Evolutionary conservation across 2,797 vertebrate species (phyloP).

Genomic region (Coendou prehensilis): DNA sequence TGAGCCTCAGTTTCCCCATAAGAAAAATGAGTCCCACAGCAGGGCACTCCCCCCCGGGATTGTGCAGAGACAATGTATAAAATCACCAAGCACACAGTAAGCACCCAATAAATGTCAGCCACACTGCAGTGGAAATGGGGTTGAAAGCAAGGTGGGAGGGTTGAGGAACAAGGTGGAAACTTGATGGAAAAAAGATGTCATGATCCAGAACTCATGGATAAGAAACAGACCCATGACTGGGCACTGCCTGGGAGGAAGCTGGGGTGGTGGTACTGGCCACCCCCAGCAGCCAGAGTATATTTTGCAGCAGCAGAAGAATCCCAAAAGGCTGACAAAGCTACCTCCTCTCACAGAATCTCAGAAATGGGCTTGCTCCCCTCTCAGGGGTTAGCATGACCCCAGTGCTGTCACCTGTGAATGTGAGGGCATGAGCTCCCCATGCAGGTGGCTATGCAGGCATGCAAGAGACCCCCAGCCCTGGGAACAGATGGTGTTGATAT

Average conservation of each 20-base stretch:
- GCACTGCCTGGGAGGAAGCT: accelerated
- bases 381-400: slow-evolving; percentile 46
- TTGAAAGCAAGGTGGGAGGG: neutral
- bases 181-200: neutral
- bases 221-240: neutral
- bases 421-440: accelerated
- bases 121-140: neutral
- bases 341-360: slow-evolving; percentile 48
- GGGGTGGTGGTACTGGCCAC: neutral
- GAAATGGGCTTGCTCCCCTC: neutral
- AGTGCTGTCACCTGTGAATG: slow-evolving; percentile 63
- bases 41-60: neutral
- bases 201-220: neutral
- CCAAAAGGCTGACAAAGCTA: slow-evolving; percentile 66
- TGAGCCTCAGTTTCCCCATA: neutral
- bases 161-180: neutral
- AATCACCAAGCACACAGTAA: neutral
- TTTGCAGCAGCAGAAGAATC: slow-evolving; percentile 58
- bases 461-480: slow-evolving; percentile 20
- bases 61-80: neutral
- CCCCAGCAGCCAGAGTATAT: slow-evolving; percentile 36
- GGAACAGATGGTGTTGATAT: slow-evolving; percentile 72
- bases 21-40: neutral
- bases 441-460: slow-evolving; percentile 4
- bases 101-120: neutral